These are phyloP conservation scores for Periophthalmodon schlosseri DNA, from an alignment of 2,113 vertebrate genomes.

Conservation along the genomic window DNA sequence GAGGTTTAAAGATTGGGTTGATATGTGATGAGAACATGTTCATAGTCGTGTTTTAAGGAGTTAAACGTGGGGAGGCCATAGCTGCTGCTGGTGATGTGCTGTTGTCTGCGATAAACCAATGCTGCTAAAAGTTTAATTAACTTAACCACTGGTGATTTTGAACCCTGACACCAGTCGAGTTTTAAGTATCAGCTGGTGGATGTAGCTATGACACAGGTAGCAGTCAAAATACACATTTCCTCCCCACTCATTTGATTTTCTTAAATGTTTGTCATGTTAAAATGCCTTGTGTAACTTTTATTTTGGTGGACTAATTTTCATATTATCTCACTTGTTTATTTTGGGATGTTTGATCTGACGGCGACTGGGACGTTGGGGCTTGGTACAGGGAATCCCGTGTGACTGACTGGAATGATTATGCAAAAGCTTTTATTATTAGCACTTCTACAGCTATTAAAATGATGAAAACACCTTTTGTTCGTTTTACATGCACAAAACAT, in stretches of 20 bases:
- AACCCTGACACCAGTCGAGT: conserved; percentile 13
- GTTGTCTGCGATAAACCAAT: neutral
- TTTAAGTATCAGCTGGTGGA: conserved; percentile 8
- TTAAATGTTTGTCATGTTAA: conserved; percentile 29
- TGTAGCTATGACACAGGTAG: conserved; percentile 10
- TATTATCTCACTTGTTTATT: conserved; percentile 21
- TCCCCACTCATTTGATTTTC: conserved; percentile 12
- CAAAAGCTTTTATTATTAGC: conserved; percentile 61
- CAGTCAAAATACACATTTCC: conserved; percentile 2
- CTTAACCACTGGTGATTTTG: neutral
- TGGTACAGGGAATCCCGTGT: conserved; percentile 42
- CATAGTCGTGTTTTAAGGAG: neutral
- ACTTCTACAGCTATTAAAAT: conserved; percentile 49
- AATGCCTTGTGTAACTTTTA: conserved; percentile 10
- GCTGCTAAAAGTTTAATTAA: neutral
- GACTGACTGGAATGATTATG: conserved; percentile 44
- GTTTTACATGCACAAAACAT: neutral
- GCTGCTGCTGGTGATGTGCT: neutral
- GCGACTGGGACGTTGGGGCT: conserved; percentile 8
- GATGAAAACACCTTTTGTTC: conserved; percentile 20
- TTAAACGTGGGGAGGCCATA: neutral
- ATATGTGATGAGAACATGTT: neutral
- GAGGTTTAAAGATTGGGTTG: neutral
- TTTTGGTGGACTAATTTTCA: neutral
- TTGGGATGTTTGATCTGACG: conserved; percentile 20